These are phyloP conservation scores for Leptoclinus maculatus DNA, from an alignment of 2,797 vertebrate genomes.

Conservation along the genomic window DNA sequence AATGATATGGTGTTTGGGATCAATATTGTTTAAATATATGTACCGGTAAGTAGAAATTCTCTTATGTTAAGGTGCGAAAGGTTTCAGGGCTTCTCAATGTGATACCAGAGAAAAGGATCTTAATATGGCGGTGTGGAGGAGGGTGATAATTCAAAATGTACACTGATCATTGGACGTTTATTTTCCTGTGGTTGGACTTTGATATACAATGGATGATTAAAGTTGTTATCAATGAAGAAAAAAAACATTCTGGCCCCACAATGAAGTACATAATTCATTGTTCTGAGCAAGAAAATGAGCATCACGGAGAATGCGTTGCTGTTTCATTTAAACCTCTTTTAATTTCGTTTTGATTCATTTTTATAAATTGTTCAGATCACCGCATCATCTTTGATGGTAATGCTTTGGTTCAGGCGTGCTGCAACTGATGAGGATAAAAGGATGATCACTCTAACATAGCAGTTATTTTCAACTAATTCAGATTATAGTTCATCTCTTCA, in stretches of 20 bases:
- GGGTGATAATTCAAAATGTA: neutral
- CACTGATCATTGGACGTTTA: neutral
- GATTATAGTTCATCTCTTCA: slow-evolving; percentile 24
- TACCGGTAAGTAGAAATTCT: neutral
- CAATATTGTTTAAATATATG: neutral
- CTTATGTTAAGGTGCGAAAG: neutral
- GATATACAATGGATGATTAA: neutral
- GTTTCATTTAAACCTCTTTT: neutral
- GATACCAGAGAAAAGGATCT: neutral
- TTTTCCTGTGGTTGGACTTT: neutral
- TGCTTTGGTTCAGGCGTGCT: neutral
- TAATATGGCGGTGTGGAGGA: neutral
- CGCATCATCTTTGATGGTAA: neutral
- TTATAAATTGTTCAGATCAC: slow-evolving; percentile 1
- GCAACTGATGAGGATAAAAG: neutral
- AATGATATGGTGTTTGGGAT: neutral
- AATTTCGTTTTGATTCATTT: neutral
- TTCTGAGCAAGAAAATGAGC: neutral
- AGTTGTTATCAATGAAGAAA: neutral
- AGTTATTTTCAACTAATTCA: slow-evolving; percentile 27
- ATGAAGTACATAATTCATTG: neutral
- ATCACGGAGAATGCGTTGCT: neutral
- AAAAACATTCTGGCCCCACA: neutral
- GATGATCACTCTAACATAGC: neutral
- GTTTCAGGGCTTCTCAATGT: neutral